phyloP scores from a whole-genome alignment of 1,140 invertebrate genomes.

The Scaptomyza montana region DNA sequence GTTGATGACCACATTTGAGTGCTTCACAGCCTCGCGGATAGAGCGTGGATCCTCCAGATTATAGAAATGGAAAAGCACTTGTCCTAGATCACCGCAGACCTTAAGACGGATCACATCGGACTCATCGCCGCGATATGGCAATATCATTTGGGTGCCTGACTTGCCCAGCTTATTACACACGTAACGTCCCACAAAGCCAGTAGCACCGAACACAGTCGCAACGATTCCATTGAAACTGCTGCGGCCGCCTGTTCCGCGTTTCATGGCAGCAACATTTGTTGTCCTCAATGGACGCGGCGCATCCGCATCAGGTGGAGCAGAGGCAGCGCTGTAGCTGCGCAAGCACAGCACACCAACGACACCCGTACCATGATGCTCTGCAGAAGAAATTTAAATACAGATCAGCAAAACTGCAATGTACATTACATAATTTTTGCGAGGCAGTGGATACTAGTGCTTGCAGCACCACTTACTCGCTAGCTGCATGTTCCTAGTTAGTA shows the following conservation, averaged over 20 bases:
- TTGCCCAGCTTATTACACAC: conserved; percentile 95
- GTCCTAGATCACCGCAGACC: conserved; percentile 96
- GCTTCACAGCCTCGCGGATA: conserved; percentile 93
- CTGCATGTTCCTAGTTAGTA: conserved; percentile 75
- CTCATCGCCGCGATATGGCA: conserved; percentile 95
- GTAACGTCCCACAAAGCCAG: conserved; percentile 93
- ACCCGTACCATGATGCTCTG: conserved; percentile 77
- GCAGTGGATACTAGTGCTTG: neutral
- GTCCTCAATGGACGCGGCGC: conserved; percentile 72
- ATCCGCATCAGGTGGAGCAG: conserved; percentile 62
- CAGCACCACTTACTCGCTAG: conserved; percentile 74
- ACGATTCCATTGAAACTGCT: conserved; percentile 98
- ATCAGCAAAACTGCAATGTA: conserved; percentile 36
- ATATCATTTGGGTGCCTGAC: conserved; percentile 93
- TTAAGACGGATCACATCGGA: conserved; percentile 91
- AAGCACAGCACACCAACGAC: conserved; percentile 73
- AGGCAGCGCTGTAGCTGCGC: conserved; percentile 59
- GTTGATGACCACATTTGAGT: conserved; percentile 99
- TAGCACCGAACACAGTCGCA: conserved; percentile 97
- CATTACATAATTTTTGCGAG: conserved; percentile 71
- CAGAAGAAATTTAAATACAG: conserved; percentile 1
- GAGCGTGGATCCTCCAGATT: conserved; percentile 94
- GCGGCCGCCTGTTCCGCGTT: conserved; percentile 95
- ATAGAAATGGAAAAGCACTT: conserved; percentile 95
- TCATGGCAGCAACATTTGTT: conserved; percentile 87